Percentiles rank a stretch among this genome's conserved stretches.
Evolutionary conservation across 2,888 invertebrate genomes (phyloP).

Genomic region (Gisinianus flammeolus): DNA sequence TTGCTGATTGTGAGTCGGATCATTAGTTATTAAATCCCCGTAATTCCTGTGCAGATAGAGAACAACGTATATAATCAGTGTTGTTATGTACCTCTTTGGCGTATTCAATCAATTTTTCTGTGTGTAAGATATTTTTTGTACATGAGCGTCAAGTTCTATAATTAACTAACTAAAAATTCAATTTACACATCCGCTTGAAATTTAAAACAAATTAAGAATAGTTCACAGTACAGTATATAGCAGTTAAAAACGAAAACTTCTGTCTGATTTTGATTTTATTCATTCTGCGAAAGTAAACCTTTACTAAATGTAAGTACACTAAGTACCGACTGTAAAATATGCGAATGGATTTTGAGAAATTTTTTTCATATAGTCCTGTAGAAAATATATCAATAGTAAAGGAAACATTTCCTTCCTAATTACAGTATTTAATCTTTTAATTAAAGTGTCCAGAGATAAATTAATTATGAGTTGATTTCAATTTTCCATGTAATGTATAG

Average conservation of each 20-base stretch:
- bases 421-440: neutral
- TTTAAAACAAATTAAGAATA: too few species aligned
- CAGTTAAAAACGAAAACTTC: neutral
- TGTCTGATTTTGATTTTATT: neutral
- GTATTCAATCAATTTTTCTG: too few species aligned
- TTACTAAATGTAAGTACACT: neutral
- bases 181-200: too few species aligned
- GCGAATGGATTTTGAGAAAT: neutral
- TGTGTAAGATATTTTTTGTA: too few species aligned
- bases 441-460: neutral
- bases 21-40: too few species aligned
- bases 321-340: neutral
- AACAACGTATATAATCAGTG: too few species aligned
- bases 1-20: too few species aligned
- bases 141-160: too few species aligned
- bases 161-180: too few species aligned
- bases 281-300: neutral
- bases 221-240: neutral
- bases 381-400: neutral
- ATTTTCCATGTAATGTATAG: neutral
- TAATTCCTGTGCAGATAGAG: too few species aligned
- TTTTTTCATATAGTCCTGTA: neutral
- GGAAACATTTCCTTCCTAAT: slow-evolving; percentile 3
- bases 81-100: too few species aligned
- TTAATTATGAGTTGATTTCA: neutral